A percentile compares a stretch with the other conserved stretches of the same genome.
Conservation (phyloP, 2,113 vertebrate genomes). For the Verasper variegatus region DNA sequence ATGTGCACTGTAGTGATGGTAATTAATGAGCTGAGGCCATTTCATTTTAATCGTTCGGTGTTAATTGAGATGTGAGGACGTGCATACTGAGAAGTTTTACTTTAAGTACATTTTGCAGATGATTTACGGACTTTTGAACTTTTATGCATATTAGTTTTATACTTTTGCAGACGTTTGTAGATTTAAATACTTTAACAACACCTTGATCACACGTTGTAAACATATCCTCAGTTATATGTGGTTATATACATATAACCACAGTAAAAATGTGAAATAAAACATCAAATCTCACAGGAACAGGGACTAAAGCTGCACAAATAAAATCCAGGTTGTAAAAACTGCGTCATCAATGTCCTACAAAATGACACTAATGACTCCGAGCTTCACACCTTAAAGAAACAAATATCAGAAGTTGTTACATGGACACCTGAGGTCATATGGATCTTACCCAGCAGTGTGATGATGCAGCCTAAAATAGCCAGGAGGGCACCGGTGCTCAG, state of each 20-base stretch:
- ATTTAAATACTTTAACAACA: too few species aligned
- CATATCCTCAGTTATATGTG: too few species aligned
- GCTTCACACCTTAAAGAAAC: background rate
- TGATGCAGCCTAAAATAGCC: slow-evolving; percentile 93
- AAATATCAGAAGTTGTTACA: background rate
- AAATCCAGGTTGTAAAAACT: background rate
- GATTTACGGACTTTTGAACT: background rate
- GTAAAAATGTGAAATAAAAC: background rate
- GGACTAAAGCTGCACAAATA: background rate
- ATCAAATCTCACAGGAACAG: background rate
- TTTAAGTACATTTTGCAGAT: background rate
- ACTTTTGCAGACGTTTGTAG: too few species aligned
- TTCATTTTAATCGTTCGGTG: background rate
- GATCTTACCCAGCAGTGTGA: slow-evolving; percentile 91
- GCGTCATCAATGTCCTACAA: background rate
- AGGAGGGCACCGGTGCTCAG: slow-evolving; percentile 95
- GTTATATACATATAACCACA: too few species aligned
- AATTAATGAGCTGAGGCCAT: slow-evolving; percentile 1
- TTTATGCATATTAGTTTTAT: background rate
- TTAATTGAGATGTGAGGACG: background rate
- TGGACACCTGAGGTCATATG: background rate
- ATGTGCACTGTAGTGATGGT: background rate
- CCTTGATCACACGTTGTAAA: too few species aligned
- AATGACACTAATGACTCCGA: background rate
- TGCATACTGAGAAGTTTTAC: background rate